These are phyloP conservation scores for Thalassarche chlororhynchos DNA, from an alignment of 2,113 vertebrate genomes.

Conservation along the genomic window DNA sequence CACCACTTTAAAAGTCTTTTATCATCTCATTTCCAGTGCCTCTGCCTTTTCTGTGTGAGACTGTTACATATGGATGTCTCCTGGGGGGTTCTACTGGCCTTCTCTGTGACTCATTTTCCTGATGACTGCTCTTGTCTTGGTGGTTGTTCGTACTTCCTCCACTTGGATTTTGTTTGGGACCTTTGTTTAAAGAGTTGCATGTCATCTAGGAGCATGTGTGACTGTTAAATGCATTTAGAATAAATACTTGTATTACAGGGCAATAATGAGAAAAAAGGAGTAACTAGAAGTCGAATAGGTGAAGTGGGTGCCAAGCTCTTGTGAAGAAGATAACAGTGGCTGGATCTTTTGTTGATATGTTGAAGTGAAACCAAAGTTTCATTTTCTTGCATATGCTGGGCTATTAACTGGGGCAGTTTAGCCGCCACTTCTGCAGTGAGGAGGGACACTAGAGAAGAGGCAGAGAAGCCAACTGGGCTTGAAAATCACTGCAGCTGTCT, in stretches of 20 bases:
- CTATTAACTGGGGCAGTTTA: not conserved
- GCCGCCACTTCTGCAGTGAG: rapidly evolving
- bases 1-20: not conserved
- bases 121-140: not conserved
- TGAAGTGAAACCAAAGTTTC: not conserved
- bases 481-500: slow-evolving; percentile 3
- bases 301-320: not conserved
- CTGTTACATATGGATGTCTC: not conserved
- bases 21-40: not conserved
- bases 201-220: not conserved
- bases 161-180: not conserved
- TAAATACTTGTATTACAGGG: not conserved
- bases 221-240: not conserved
- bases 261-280: not conserved
- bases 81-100: not conserved
- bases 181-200: not conserved
- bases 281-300: not conserved
- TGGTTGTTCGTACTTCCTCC: not conserved
- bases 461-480: not conserved
- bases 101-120: not conserved
- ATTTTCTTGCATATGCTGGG: not conserved
- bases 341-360: not conserved
- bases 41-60: not conserved
- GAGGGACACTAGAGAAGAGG: not conserved
- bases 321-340: not conserved